A percentile compares a stretch with the other conserved stretches of the same genome.
phyloP scores from a whole-genome alignment of 2,113 vertebrate genomes.

The Promerops cafer region DNA sequence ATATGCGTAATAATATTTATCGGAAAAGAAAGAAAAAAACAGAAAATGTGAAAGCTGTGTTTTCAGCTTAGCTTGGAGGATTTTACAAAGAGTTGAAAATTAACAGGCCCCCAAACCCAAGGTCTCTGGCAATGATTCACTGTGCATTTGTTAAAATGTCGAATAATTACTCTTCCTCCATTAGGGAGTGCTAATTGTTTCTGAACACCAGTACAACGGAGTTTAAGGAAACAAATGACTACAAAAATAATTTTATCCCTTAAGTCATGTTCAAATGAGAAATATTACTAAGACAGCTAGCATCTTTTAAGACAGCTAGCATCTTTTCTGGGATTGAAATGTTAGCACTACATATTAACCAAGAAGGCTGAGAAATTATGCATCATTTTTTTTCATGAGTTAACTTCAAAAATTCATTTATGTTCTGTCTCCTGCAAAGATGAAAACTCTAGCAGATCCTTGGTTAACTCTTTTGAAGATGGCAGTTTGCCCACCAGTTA shows the following conservation, averaged over 20 bases:
- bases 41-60: not conserved
- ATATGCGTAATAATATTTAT: not conserved
- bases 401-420: not conserved
- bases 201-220: not conserved
- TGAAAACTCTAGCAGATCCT: not conserved
- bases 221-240: slow-evolving; percentile 15
- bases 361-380: not conserved
- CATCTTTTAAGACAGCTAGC: not conserved
- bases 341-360: not conserved
- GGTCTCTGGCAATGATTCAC: slow-evolving; percentile 17
- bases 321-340: not conserved
- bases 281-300: not conserved
- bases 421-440: not conserved
- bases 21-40: not conserved
- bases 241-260: not conserved
- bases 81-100: slow-evolving; percentile 2
- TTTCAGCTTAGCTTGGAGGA: not conserved
- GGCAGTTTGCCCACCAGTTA: not conserved
- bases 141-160: slow-evolving; percentile 21
- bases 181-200: slow-evolving; percentile 46
- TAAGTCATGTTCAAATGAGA: not conserved
- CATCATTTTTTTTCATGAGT: not conserved
- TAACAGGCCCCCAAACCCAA: not conserved
- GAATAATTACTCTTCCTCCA: slow-evolving; percentile 34
- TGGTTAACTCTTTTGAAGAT: not conserved